These are phyloP conservation scores for Condylura cristata DNA, from an alignment of 2,113 vertebrate species.

Conservation along the genomic window DNA sequence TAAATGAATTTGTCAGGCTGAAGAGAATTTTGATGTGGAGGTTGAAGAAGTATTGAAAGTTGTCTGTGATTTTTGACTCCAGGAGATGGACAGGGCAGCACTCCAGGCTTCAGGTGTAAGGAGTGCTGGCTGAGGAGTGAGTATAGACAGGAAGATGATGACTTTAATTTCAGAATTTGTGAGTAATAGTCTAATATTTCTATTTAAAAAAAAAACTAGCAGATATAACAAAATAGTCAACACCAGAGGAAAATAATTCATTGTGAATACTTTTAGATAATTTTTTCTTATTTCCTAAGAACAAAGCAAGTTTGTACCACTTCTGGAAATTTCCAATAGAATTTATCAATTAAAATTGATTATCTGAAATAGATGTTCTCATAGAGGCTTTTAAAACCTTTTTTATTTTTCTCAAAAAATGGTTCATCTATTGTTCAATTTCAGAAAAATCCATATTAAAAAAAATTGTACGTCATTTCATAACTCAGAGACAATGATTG, in stretches of 20 bases:
- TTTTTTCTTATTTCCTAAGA: background rate
- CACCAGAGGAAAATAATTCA: background rate
- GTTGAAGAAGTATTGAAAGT: background rate
- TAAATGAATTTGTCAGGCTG: background rate
- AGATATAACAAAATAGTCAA: background rate
- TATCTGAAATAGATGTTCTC: background rate
- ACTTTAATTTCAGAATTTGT: background rate
- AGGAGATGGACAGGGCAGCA: background rate
- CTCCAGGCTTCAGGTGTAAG: background rate
- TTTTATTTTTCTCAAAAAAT: background rate
- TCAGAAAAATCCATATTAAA: background rate
- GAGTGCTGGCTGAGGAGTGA: background rate
- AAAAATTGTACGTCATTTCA: background rate
- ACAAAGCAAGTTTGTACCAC: background rate
- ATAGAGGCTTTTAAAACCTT: background rate
- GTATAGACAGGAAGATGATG: background rate
- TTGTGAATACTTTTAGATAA: background rate
- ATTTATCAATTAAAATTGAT: constrained; percentile 27
- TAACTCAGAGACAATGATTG: background rate
- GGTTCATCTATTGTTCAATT: background rate
- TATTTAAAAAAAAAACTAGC: background rate
- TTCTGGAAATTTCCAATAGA: background rate
- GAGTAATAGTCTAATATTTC: background rate
- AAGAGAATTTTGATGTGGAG: background rate
- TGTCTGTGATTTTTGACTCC: background rate